These are phyloP conservation scores for Synanthedon vespiformis DNA, from an alignment of 2,888 invertebrate species.

Conservation along the genomic window DNA sequence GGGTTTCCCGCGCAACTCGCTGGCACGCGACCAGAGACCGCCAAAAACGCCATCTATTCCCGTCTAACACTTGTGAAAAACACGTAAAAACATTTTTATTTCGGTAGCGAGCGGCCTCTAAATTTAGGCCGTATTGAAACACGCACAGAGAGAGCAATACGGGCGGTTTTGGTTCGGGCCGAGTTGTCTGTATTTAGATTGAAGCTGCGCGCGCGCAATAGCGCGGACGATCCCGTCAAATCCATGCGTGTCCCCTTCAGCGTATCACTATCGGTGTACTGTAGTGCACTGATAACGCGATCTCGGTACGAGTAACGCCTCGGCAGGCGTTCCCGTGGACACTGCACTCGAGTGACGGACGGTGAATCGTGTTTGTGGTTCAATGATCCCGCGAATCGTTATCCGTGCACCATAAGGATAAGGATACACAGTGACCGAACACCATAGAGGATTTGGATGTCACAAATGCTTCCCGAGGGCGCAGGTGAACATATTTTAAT, in stretches of 20 bases:
- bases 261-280: constrained; percentile 10
- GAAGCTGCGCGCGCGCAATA: constrained; percentile 18
- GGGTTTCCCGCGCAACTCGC: constrained; percentile 47
- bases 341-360: constrained; percentile 3
- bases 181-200: constrained; percentile 68
- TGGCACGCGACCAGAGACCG: constrained; percentile 46
- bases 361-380: constrained; percentile 4
- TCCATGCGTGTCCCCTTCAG: not conserved
- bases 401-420: not conserved
- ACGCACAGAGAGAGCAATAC: constrained; percentile 51
- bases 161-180: constrained; percentile 63
- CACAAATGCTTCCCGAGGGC: constrained; percentile 61
- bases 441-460: constrained; percentile 47
- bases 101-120: constrained; percentile 64
- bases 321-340: constrained; percentile 1
- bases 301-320: constrained; percentile 7
- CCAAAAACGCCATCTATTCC: constrained; percentile 54
- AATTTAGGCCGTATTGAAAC: constrained; percentile 67
- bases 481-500: constrained; percentile 46
- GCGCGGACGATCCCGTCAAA: not conserved
- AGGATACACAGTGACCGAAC: not conserved
- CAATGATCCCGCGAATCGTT: not conserved
- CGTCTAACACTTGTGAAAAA: constrained; percentile 53
- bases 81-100: constrained; percentile 68
- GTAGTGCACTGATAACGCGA: constrained; percentile 10